A percentile compares a stretch with the other conserved stretches of the same genome.
phyloP scores from a whole-genome alignment of 1,140 invertebrate genomes.

The Cryptotermes secundus region DNA sequence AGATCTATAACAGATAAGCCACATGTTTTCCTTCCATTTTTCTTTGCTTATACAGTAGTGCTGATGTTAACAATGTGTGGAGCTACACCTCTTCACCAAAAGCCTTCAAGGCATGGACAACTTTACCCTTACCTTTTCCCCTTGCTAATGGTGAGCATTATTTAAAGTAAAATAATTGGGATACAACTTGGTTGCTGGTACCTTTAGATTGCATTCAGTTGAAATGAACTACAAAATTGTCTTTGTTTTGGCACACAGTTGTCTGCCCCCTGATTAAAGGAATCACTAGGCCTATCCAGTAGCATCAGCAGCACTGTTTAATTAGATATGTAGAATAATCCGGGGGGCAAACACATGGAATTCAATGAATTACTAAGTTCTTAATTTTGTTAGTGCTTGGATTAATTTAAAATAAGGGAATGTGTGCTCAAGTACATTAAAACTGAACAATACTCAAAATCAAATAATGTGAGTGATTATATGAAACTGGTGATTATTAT shows the following conservation, averaged over 20 bases:
- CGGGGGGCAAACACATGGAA: neutral
- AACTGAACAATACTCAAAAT: slow-evolving; percentile 16
- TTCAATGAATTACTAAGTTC: neutral
- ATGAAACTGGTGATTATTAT: neutral
- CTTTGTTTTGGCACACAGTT: neutral
- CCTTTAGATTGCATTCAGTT: neutral
- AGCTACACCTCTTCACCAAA: no score
- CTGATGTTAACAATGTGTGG: no score
- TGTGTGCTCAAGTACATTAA: slow-evolving; percentile 2
- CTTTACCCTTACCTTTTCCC: no score
- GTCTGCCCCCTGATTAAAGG: slow-evolving; percentile 6
- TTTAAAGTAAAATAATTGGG: neutral
- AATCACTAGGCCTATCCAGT: slow-evolving; percentile 25
- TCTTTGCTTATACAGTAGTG: no score
- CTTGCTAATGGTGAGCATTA: neutral
- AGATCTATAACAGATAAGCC: no score
- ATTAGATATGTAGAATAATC: neutral
- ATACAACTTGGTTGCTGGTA: neutral
- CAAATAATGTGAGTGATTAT: slow-evolving; percentile 1
- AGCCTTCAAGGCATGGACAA: no score
- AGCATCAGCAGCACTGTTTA: slow-evolving; percentile 18
- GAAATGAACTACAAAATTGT: neutral
- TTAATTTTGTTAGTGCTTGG: neutral
- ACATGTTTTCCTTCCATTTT: no score
- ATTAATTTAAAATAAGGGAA: neutral